Evolutionary conservation across 2,797 vertebrate species (phyloP), one percentile per base, ranked within the genome.

Genomic region (Sebastes matsubarae): DNA sequence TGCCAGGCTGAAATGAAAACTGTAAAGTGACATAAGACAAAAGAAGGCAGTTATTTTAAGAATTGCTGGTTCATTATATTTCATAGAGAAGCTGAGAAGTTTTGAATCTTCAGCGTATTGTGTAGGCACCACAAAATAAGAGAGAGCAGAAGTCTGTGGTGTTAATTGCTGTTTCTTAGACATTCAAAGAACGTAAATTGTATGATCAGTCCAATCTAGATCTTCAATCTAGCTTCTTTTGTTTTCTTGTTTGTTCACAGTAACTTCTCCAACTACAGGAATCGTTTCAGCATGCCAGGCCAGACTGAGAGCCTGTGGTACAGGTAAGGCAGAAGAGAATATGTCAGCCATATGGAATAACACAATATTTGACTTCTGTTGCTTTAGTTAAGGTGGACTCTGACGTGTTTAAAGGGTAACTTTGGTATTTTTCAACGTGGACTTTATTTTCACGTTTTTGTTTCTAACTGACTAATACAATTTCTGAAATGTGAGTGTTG

Each of bases 251-350:
- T 72, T 87, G 82, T 82, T 72, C 78, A 60, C 92, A 97, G 97
- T 92, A 98, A 97, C 89, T 98, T 98, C 92, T 97, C 97, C 67
- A 97, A 98, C 96, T 98, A 97, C 91, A 97, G 95, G 82, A 96
- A 94, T 71, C 97, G 97, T 55, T 98, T 98, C 92, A 97, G 94
- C 89, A 98, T 98, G 97, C 97, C 97, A 0, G 97, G 97, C 22
- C 82, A 96, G 88, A 97, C 93, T 0, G 96, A 98, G 87, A 95
- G 96, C 75, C 91, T 98, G 10, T 98, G 97, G 97, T 98, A 98
- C 96, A 98, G 97, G 97, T 98, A 92, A 88, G 92, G 67, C 42
- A 70, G 69, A 11, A 57, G 24, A 46, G 11, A 71, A 25, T 50
- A 34, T 20, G 8, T 65, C 4, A 1, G 1, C 6, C 8, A 46